These are phyloP conservation scores for Epinephelus fuscoguttatus DNA, from an alignment of 2,113 vertebrate species.

Conservation along the genomic window DNA sequence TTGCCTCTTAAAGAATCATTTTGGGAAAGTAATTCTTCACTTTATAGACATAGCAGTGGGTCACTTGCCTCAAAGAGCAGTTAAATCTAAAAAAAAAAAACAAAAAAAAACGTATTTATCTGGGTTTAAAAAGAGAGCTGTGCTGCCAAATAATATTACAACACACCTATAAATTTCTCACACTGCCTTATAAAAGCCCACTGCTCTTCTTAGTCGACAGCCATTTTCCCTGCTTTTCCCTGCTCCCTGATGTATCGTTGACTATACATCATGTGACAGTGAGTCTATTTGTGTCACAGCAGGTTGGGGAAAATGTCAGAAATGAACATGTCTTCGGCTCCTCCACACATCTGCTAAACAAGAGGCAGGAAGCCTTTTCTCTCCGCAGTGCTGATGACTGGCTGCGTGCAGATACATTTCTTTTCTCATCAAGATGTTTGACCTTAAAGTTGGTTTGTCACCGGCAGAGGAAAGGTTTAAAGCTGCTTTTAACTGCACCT, in stretches of 20 bases:
- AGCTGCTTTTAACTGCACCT: neutral
- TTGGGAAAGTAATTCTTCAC: neutral
- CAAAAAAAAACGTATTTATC: neutral
- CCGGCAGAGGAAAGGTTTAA: neutral
- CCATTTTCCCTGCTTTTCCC: neutral
- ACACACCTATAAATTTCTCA: conserved; percentile 31
- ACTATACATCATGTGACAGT: conserved; percentile 76
- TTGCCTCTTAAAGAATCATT: neutral
- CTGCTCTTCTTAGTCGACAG: conserved; percentile 20
- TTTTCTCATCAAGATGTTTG: neutral
- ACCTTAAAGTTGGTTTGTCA: conserved; percentile 27
- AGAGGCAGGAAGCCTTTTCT: conserved; percentile 59
- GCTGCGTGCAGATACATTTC: conserved; percentile 3
- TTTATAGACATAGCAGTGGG: neutral
- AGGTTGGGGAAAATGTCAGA: conserved; percentile 75
- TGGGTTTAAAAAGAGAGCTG: neutral
- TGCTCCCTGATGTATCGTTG: conserved; percentile 53
- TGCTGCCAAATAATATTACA: conserved; percentile 8
- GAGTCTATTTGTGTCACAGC: conserved; percentile 80
- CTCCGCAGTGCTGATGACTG: conserved; percentile 25
- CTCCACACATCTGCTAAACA: conserved; percentile 70
- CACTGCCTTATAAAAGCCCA: conserved; percentile 21
- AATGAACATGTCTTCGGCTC: conserved; percentile 61
- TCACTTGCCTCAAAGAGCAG: neutral
- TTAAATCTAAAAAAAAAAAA: neutral